phyloP scores from a whole-genome alignment of 2,113 vertebrate species.

The Pogonocichla stellata region DNA sequence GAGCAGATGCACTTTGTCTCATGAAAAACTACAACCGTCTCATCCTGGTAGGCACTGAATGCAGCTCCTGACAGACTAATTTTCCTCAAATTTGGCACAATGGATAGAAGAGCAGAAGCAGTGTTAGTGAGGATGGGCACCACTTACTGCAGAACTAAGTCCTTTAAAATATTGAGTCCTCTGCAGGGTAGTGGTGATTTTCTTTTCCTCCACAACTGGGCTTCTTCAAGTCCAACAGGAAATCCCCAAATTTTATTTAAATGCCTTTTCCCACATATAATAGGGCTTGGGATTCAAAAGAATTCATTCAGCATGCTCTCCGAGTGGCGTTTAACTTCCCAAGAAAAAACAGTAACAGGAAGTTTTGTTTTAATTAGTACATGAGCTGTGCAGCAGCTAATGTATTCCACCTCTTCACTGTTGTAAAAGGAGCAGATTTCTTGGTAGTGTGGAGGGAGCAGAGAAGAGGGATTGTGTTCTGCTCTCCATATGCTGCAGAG shows the following conservation, averaged over 20 bases:
- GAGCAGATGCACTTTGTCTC: background rate
- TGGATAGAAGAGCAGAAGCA: background rate
- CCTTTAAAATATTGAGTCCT: background rate
- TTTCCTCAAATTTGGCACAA: background rate
- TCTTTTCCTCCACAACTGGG: background rate
- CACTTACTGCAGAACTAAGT: background rate
- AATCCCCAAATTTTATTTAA: background rate
- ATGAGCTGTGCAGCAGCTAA: background rate
- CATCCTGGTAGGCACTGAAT: background rate
- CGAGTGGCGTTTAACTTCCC: background rate
- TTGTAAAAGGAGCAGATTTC: conserved; percentile 13
- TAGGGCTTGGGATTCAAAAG: background rate
- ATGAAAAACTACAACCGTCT: background rate
- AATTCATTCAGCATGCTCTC: background rate
- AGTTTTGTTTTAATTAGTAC: conserved; percentile 38
- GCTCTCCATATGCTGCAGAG: conserved; percentile 11
- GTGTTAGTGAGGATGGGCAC: background rate
- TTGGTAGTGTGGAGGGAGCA: background rate
- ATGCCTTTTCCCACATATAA: background rate
- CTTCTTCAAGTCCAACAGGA: background rate
- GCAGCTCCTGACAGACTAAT: background rate
- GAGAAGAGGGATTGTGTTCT: conserved; percentile 11
- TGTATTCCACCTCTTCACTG: conserved; percentile 30
- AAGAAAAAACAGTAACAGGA: background rate
- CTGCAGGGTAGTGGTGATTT: background rate